Base-by-base conservation (phyloP, 2,113 vertebrate genomes). In the Oplegnathus fasciatus region DNA sequence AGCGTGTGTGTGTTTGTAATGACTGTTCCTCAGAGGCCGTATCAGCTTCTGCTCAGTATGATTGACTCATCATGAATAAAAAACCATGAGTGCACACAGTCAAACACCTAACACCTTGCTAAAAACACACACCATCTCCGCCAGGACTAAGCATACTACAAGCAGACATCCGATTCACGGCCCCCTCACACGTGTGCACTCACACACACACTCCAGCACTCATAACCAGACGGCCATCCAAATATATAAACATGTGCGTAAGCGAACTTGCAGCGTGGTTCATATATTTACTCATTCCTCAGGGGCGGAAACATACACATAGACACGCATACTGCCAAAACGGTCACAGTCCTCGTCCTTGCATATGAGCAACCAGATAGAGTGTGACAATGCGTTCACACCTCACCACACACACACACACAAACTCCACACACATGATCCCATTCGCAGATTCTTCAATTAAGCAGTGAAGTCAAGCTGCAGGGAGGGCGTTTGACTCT, bases 281-380 rank as follows among this genome's bases (percentile, higher is more conserved):
- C 17, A 80, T 93, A 89, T 85, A 91, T 93, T 90, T 92, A 89
- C 62, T 85, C 84, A 77, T 80, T 82, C 82, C 81, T 89, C 70
- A 52, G 70, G 73, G 85, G 76, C 58, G 58, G 65, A 77, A 62
- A 30, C 62, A 30, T 81, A 80, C 75, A 88, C 75, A 85, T 66
- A 75, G 78, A 81, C 57, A 26, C 1, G 8, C 55, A 70, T 50
- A 46, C 64, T 87, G 78, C 86, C 87, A 80, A 73, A 83, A 73
- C 61, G 77, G 89, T 85, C 34, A 69, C 72, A 72, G 70, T 48
- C 75, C n/a, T 58, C 54, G 10, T 28, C 66, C 66, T 78, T 78
- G 74, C 84, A 65, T 86, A 72, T 82, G 79, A 91, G 76, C 85
- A 89, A 64, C 46, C 85, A 66, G 75, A 86, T 20, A 73, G 74